Conservation (phyloP, 53 echinoderm and acorn worm species). For the Luidia sarsii region DNA sequence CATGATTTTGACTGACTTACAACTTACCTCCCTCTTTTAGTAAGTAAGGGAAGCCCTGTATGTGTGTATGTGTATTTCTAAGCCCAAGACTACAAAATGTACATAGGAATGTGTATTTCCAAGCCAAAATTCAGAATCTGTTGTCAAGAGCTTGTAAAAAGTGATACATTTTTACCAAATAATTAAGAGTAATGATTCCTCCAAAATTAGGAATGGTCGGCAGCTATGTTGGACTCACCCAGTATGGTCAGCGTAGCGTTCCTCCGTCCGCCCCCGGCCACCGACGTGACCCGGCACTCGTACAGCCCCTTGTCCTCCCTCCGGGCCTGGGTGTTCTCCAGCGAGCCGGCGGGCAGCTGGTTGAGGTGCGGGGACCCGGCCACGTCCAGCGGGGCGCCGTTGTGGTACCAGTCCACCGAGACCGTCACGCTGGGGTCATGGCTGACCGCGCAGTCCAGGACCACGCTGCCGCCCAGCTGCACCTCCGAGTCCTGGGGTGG, state of each 20-base stretch:
- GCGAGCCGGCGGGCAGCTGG: slow-evolving; percentile 63
- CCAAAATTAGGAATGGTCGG: too few relatives aligned
- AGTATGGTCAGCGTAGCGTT: slow-evolving; percentile 71
- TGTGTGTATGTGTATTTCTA: too few relatives aligned
- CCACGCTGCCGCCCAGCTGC: slow-evolving; percentile 51
- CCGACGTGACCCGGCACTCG: slow-evolving; percentile 78
- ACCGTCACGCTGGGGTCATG: slow-evolving; percentile 67
- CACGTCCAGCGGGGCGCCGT: slow-evolving; percentile 56
- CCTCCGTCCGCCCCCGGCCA: slow-evolving; percentile 69
- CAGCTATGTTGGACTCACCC: too few relatives aligned
- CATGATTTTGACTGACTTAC: too few relatives aligned
- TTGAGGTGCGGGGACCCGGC: slow-evolving; percentile 12
- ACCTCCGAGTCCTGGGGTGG: slow-evolving; percentile 65
- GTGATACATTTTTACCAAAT: too few relatives aligned
- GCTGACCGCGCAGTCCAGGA: slow-evolving; percentile 68
- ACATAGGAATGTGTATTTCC: too few relatives aligned
- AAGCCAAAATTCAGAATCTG: too few relatives aligned
- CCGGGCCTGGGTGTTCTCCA: slow-evolving; percentile 64
- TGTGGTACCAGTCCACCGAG: slow-evolving; percentile 68
- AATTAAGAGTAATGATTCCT: too few relatives aligned
- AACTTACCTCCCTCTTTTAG: too few relatives aligned
- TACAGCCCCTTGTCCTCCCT: slow-evolving; percentile 74
- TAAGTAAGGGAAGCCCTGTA: too few relatives aligned
- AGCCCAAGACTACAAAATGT: too few relatives aligned
- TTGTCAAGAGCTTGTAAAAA: too few relatives aligned